Evolutionary conservation across 2,888 invertebrate species (phyloP).

Genomic region (Euplexia lucipara): DNA sequence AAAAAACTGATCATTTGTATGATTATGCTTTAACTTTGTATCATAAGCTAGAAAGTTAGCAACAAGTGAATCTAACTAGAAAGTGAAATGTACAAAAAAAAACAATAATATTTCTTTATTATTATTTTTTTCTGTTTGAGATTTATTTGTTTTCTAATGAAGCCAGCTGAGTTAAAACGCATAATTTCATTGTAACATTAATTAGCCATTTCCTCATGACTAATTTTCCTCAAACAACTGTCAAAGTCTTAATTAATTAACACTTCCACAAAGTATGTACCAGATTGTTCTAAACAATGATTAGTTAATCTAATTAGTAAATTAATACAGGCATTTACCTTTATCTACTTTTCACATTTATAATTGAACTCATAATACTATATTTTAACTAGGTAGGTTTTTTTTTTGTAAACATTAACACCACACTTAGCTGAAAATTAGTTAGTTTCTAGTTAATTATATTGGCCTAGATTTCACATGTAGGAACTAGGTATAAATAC

Average conservation of each 20-base stretch:
- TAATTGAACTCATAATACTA: conserved; percentile 10
- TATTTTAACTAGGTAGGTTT: conserved; percentile 7
- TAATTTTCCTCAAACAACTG: conserved; percentile 1
- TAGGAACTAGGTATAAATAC: not conserved
- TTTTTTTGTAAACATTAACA: not conserved
- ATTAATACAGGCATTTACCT: not conserved
- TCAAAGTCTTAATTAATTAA: conserved; percentile 3
- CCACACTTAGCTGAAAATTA: conserved; percentile 10
- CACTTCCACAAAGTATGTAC: not conserved
- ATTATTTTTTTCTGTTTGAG: conserved; percentile 8
- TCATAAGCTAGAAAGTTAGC: conserved; percentile 17
- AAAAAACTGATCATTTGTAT: not conserved
- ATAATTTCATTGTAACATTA: conserved; percentile 10
- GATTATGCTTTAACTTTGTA: conserved; percentile 7
- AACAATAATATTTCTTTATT: not conserved
- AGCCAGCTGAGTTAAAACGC: not conserved
- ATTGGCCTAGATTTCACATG: conserved; percentile 11
- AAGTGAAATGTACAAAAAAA: not conserved
- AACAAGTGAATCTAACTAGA: not conserved
- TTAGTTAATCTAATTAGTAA: conserved; percentile 3
- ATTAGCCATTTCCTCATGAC: conserved; percentile 2
- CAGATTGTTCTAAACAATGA: conserved; percentile 16
- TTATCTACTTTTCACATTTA: conserved; percentile 1
- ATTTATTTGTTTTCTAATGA: not conserved
- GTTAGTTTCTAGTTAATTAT: conserved; percentile 32